Conservation (phyloP, 2,113 vertebrate genomes). For the Python bivittatus region DNA sequence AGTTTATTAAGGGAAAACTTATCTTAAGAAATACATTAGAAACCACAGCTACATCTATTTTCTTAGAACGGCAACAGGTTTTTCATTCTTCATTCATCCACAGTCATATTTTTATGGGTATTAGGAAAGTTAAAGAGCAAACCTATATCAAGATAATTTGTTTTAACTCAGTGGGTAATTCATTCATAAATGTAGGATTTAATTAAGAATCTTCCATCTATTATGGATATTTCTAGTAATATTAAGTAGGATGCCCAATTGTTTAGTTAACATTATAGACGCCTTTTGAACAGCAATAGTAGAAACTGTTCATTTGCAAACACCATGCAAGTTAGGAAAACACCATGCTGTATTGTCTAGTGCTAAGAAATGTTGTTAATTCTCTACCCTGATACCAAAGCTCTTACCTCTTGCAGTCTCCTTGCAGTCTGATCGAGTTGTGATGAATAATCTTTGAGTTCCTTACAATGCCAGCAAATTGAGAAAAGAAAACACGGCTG, state of each 20-base stretch:
- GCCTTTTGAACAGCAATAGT: not conserved
- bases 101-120: not conserved
- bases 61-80: not conserved
- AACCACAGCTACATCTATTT: not conserved
- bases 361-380: not conserved
- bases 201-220: not conserved
- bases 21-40: not conserved
- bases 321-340: not conserved
- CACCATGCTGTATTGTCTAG: not conserved
- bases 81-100: not conserved
- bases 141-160: not conserved
- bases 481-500: not conserved
- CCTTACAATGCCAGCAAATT: constrained; percentile 33
- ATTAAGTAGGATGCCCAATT: not conserved
- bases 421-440: constrained; percentile 29
- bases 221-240: not conserved
- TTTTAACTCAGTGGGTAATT: not conserved
- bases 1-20: not conserved
- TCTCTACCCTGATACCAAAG: constrained; percentile 18
- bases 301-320: not conserved
- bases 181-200: not conserved
- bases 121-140: not conserved
- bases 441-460: constrained; percentile 1
- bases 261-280: not conserved
- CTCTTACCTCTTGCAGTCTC: constrained; percentile 65